These are phyloP conservation scores for Caenorhabditis elegans DNA, from an alignment of 1,140 invertebrate species.

Conservation along the genomic window WBcel235 BX284606.5:10245001-10245500, in stretches of 20 bases:
- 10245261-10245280: conserved; percentile 38
- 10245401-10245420: background rate
- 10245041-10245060: conserved; percentile 26
- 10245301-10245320: conserved; percentile 45
- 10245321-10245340: conserved; percentile 39
- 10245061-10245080: conserved; percentile 40
- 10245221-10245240: no score
- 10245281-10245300: conserved; percentile 41
- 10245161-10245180: conserved; percentile 32
- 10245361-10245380: background rate
- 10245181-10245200: no score
- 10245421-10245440: background rate
- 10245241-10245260: no score
- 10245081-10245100: conserved; percentile 43
- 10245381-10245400: conserved; percentile 4
- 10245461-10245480: background rate
- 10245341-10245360: conserved; percentile 38
- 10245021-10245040: background rate
- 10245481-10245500: background rate
- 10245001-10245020: background rate
- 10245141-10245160: conserved; percentile 23
- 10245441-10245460: conserved; percentile 3
- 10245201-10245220: no score
- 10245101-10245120: conserved; percentile 35
- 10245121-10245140: conserved; percentile 40